Evolutionary conservation across 2,888 invertebrate genomes (phyloP).

Genomic region (Polyploca ridens): DNA sequence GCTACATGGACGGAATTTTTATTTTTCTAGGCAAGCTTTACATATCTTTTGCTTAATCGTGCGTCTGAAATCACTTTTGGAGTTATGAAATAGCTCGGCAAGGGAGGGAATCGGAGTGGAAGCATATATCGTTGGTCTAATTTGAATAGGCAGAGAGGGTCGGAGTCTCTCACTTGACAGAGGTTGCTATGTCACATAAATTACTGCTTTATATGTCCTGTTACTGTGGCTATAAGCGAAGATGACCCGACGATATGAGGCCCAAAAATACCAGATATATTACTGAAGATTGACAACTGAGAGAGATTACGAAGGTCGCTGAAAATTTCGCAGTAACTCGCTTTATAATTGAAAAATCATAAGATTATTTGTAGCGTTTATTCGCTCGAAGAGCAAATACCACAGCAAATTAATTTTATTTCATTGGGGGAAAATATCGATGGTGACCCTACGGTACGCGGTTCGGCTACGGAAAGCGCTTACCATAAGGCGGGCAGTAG

Average conservation of each 20-base stretch:
- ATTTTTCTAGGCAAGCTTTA: constrained; percentile 33
- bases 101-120: constrained; percentile 41
- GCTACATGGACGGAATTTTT: constrained; percentile 25
- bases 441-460: too few relatives aligned
- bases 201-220: constrained; percentile 63
- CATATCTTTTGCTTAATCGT: constrained; percentile 55
- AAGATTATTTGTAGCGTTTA: too few relatives aligned
- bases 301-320: background rate
- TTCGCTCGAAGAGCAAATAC: too few relatives aligned
- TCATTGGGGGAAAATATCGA: too few relatives aligned
- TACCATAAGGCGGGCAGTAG: too few relatives aligned
- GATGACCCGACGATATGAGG: constrained; percentile 32
- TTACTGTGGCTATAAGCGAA: constrained; percentile 41
- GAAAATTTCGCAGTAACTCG: background rate
- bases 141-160: constrained; percentile 65
- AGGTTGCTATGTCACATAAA: constrained; percentile 66
- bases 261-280: constrained; percentile 14
- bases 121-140: constrained; percentile 57
- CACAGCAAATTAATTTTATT: too few relatives aligned
- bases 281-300: background rate
- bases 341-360: too few relatives aligned
- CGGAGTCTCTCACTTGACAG: constrained; percentile 52
- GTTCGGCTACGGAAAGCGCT: too few relatives aligned
- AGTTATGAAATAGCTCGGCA: constrained; percentile 51
- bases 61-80: constrained; percentile 55